phyloP scores from a whole-genome alignment of 2,797 vertebrate species.

The Dipus sagitta region DNA sequence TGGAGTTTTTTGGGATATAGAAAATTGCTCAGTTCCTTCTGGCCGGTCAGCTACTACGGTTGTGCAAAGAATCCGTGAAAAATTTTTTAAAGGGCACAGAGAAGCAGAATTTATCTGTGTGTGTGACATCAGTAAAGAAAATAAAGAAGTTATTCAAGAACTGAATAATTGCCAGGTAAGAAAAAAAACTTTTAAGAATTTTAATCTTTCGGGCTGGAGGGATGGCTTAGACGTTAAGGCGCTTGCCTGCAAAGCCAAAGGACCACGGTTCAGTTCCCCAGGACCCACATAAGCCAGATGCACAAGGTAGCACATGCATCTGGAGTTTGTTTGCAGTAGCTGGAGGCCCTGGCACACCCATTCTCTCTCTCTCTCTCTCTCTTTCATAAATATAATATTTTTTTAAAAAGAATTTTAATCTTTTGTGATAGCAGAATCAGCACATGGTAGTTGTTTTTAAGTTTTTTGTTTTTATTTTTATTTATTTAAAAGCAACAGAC shows the following conservation, averaged over 20 bases:
- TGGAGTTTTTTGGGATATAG: constrained; percentile 99
- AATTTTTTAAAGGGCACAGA: constrained; percentile 97
- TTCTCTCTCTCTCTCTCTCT: no score
- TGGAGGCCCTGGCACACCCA: no score
- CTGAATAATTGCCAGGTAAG: constrained; percentile 99
- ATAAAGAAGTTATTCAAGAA: constrained; percentile 98
- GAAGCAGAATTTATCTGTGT: constrained; percentile 99
- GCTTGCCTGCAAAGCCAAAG: no score
- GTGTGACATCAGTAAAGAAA: constrained; percentile 99
- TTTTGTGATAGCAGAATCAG: constrained; percentile 11
- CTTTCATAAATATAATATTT: no score
- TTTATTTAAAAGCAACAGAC: no score
- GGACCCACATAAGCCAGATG: no score
- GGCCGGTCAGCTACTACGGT: constrained; percentile 96
- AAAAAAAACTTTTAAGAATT: not conserved
- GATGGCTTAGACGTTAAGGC: no score
- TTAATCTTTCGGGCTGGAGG: no score
- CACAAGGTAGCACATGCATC: no score
- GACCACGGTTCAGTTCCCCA: no score
- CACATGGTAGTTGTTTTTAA: not conserved
- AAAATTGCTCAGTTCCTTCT: constrained; percentile 97
- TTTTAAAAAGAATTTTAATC: constrained; percentile 11
- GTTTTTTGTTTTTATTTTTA: no score
- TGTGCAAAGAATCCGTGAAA: constrained; percentile 95
- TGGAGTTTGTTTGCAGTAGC: no score